Evolutionary conservation across 2,113 vertebrate species (phyloP).

Genomic region (Cephalopholis sonnerati): DNA sequence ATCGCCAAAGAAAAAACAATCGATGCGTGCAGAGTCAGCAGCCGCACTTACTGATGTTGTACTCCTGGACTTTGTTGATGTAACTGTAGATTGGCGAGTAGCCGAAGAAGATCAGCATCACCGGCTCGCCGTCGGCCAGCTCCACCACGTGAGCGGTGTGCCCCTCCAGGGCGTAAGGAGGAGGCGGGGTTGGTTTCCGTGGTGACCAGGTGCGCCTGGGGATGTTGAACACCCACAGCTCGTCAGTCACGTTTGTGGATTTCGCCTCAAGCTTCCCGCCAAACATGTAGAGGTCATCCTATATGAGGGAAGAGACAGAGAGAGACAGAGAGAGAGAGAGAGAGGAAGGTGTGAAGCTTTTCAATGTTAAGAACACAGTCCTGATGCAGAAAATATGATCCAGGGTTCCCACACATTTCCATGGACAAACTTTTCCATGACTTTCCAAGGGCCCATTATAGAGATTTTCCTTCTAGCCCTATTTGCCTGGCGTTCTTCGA

Average conservation of each 20-base stretch:
- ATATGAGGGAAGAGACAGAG: not conserved
- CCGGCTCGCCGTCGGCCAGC: conserved; percentile 86
- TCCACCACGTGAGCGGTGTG: conserved; percentile 92
- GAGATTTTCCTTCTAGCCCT: too few species aligned
- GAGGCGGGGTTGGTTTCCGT: conserved; percentile 85
- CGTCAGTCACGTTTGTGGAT: conserved; percentile 90
- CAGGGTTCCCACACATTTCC: too few species aligned
- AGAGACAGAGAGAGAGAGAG: not conserved
- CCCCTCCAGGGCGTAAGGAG: conserved; percentile 91
- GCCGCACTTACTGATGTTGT: conserved; percentile 83
- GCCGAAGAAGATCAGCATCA: conserved; percentile 93
- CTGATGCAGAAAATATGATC: too few species aligned
- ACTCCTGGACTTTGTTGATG: conserved; percentile 92
- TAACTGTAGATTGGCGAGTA: conserved; percentile 93
- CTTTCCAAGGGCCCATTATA: too few species aligned
- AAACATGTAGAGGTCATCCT: conserved; percentile 95
- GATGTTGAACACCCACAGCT: conserved; percentile 92
- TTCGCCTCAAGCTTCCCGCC: conserved; percentile 91
- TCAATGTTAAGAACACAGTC: too few species aligned
- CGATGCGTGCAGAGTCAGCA: not conserved
- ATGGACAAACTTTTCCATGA: too few species aligned
- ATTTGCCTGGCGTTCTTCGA: too few species aligned
- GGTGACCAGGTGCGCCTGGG: conserved; percentile 88
- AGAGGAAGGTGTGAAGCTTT: too few species aligned
- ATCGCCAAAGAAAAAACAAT: not conserved